Evolutionary conservation across 2,888 invertebrate species (phyloP).

Genomic region (Calameuta idolon): DNA sequence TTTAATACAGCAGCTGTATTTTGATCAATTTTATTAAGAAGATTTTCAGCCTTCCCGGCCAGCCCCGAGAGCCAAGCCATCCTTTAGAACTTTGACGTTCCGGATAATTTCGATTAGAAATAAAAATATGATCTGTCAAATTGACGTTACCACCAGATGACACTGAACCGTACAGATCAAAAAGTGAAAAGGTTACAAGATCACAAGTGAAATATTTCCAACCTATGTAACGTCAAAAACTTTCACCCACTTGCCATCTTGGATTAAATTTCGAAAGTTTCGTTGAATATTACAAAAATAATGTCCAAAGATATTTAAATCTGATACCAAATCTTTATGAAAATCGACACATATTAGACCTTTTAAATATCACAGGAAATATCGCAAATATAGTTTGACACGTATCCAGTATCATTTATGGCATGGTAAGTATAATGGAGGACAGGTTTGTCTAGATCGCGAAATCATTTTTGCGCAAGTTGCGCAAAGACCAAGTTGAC

Average conservation of each 20-base stretch:
- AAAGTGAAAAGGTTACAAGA: background rate
- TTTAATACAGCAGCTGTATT: slow-evolving; percentile 76
- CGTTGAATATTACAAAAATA: background rate
- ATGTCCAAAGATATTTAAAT: background rate
- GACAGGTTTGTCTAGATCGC: background rate
- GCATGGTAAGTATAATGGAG: background rate
- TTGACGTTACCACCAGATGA: background rate
- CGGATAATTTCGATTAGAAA: background rate
- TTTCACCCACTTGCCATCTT: background rate
- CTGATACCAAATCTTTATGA: background rate
- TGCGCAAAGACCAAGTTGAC: background rate
- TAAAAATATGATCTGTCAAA: background rate
- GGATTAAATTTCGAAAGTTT: background rate
- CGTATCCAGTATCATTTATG: background rate
- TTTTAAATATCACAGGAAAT: background rate
- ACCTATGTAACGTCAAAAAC: background rate
- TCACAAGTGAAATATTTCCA: background rate
- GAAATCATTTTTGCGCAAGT: background rate
- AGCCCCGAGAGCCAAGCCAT: slow-evolving; percentile 82
- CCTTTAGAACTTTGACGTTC: background rate
- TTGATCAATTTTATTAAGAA: slow-evolving; percentile 80
- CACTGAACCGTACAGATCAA: background rate
- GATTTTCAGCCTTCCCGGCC: slow-evolving; percentile 79
- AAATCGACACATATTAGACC: background rate
- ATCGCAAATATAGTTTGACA: background rate